Evolutionary conservation across 2,113 vertebrate genomes (phyloP), one percentile per base, ranked within the genome.

Genomic region (Corynorhinus townsendii): DNA sequence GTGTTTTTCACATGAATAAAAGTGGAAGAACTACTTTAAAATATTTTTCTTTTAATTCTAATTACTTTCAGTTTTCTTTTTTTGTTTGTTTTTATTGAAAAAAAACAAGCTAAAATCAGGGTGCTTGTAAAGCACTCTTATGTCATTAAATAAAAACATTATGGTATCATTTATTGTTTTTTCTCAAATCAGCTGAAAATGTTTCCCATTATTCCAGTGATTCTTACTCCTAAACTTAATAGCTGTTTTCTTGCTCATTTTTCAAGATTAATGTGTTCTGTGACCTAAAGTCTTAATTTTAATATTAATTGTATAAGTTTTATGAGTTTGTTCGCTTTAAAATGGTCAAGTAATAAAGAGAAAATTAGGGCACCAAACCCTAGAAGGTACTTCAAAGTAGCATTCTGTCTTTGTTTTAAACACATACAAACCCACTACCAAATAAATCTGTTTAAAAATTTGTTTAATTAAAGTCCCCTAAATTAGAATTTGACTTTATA

Each of bases 401-500:
- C 40, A 33, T 93, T 93, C 35, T 84, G 24, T 91, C 45, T 94
- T 92, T 80, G 20, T 89, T n/a, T 68, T 83, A 52, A 33, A 28
- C 33, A 89, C 30, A 35, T 73, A 20, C 19, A 86, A 95, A 87
- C 69, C 15, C 10, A 73, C 14, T n/a, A 52, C 17, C 33, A n/a
- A 73, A 47, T 69, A 91, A 82, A 49, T 91, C 12, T 68, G 38
- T 40, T 77, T 94, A 87, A 88, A 81, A 91, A 52, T 43, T 19
- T 11, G 45, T 73, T 89, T 82, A 87, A 40, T 83, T 24, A 86
- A 79, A 73, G 88, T 93, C 24, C 7, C 62, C 73, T 86, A 3
- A 81, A 73, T 92, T 87, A 85, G 91, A 93, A 81, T 68, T 56
- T 66, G 17, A 52, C 71, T 87, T 77, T 85, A 3, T 95, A 73